Conservation (phyloP, 2,888 invertebrate species). For the Acanthacorydalis orientalis region DNA sequence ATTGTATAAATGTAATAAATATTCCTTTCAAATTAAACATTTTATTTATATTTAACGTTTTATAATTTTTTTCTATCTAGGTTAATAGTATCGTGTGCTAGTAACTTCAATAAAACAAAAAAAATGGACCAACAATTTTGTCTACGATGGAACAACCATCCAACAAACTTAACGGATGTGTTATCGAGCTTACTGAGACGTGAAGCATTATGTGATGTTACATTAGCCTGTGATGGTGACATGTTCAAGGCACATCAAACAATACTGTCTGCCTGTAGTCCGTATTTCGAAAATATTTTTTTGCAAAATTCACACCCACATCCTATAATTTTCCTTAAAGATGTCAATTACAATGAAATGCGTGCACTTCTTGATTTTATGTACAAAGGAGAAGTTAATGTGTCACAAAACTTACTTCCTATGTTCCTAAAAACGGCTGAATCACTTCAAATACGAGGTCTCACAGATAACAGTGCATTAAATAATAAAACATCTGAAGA, state of each 20-base stretch:
- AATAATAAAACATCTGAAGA: slow-evolving; percentile 22
- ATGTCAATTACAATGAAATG: slow-evolving; percentile 79
- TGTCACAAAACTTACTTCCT: slow-evolving; percentile 78
- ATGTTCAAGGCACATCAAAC: slow-evolving; percentile 87
- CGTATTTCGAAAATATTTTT: slow-evolving; percentile 85
- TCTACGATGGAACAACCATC: slow-evolving; percentile 90
- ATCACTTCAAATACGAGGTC: slow-evolving; percentile 76
- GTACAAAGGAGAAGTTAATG: slow-evolving; percentile 86
- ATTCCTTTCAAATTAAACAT: too few species aligned
- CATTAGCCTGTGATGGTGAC: slow-evolving; percentile 80
- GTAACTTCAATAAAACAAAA: slow-evolving; percentile 1
- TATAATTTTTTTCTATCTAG: slow-evolving; percentile 2
- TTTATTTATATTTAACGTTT: too few species aligned
- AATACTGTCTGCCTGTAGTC: slow-evolving; percentile 84
- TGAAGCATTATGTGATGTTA: slow-evolving; percentile 84
- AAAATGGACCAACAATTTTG: slow-evolving; percentile 76
- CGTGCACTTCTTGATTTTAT: slow-evolving; percentile 81
- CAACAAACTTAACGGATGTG: slow-evolving; percentile 79
- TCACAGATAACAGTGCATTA: slow-evolving; percentile 66
- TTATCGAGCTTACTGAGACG: slow-evolving; percentile 72
- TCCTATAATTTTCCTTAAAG: slow-evolving; percentile 84
- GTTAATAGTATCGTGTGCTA: slow-evolving; percentile 3
- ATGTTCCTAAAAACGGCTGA: slow-evolving; percentile 86
- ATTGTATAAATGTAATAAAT: too few species aligned
- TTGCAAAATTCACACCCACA: slow-evolving; percentile 78